Conservation (phyloP, 1,140 invertebrate species). For the Diabrotica undecimpunctata region DNA sequence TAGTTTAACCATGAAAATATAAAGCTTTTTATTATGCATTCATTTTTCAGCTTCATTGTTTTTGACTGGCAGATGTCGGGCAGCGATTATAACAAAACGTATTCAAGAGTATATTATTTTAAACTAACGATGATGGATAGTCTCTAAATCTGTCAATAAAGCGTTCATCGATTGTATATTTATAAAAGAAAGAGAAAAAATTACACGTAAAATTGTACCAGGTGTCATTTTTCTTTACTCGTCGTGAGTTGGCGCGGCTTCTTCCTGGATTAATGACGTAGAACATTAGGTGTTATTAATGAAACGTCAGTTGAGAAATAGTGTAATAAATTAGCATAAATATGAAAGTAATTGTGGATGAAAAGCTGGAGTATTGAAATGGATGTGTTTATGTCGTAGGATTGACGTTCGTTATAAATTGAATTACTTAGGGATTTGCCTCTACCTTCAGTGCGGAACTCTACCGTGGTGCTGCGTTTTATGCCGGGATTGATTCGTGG, state of each 20-base stretch:
- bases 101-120: no score
- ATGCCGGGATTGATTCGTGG: no score
- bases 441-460: not conserved
- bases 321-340: conserved; percentile 1
- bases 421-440: not conserved
- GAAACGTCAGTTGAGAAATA: not conserved
- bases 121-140: no score
- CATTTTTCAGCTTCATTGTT: no score
- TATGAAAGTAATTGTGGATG: conserved; percentile 2
- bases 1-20: no score
- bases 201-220: not conserved
- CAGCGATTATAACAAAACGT: no score
- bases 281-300: conserved; percentile 1
- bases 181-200: not conserved
- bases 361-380: conserved; percentile 1
- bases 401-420: conserved; percentile 1
- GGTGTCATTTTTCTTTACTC: conserved; percentile 2
- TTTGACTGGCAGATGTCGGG: no score
- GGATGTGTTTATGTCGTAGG: not conserved
- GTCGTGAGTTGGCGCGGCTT: not conserved
- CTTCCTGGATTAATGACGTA: not conserved
- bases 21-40: no score
- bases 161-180: no score
- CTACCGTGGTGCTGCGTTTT: no score
- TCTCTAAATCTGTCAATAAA: no score